phyloP scores from a whole-genome alignment of 2,113 vertebrate genomes.

The Alexandromys fortis region DNA sequence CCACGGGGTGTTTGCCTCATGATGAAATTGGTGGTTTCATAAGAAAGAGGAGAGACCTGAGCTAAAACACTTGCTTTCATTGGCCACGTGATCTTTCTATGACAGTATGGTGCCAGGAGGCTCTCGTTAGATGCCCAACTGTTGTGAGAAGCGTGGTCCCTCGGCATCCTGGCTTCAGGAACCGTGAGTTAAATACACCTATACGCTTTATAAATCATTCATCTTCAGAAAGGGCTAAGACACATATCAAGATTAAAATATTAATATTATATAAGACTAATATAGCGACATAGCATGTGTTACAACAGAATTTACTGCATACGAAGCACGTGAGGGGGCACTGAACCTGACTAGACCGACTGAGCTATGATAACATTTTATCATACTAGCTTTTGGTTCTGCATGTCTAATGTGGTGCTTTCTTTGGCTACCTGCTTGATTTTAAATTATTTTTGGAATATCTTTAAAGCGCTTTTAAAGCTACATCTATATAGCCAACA shows the following conservation, averaged over 20 bases:
- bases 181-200: neutral
- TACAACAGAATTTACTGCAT: neutral
- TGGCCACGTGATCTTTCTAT: neutral
- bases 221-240: neutral
- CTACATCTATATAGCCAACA: neutral
- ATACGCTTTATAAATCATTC: neutral
- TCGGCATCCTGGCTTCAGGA: neutral
- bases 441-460: neutral
- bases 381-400: neutral
- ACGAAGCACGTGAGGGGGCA: neutral
- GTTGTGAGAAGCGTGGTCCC: neutral
- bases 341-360: neutral
- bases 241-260: neutral
- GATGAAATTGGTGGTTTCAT: neutral
- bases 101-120: rapidly evolving
- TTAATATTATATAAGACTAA: neutral
- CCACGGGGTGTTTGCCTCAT: too few relatives aligned
- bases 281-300: neutral
- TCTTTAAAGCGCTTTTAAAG: neutral
- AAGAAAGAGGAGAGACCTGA: neutral
- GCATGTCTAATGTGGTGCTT: neutral
- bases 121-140: neutral
- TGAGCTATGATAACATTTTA: neutral
- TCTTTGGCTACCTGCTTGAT: neutral
- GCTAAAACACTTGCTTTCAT: neutral